phyloP scores from a whole-genome alignment of 2,113 vertebrate genomes.

The Cnemophilus loriae region DNA sequence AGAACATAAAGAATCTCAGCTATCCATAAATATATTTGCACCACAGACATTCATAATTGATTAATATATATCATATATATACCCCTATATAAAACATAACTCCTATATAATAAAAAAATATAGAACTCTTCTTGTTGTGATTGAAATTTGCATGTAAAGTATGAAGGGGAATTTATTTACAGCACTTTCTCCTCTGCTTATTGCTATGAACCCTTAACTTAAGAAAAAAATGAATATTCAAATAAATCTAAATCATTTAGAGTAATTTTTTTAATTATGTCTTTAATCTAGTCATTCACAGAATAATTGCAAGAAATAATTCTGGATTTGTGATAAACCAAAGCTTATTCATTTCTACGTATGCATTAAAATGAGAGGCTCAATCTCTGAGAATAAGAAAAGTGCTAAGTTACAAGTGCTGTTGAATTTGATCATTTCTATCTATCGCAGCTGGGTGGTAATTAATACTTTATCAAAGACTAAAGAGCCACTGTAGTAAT shows the following conservation, averaged over 20 bases:
- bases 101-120: background rate
- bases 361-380: background rate
- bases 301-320: background rate
- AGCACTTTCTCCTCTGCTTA: background rate
- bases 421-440: background rate
- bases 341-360: background rate
- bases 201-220: background rate
- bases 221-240: slow-evolving; percentile 3
- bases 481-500: background rate
- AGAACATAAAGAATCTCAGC: background rate
- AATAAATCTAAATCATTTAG: background rate
- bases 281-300: background rate
- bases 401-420: background rate
- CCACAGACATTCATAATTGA: background rate
- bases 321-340: background rate
- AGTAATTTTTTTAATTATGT: background rate
- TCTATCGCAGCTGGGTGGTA: background rate
- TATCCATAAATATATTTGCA: background rate
- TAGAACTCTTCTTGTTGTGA: background rate
- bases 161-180: background rate
- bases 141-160: background rate
- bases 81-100: background rate
- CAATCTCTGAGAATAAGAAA: background rate
- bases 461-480: slow-evolving; percentile 5
- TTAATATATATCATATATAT: background rate